phyloP scores from a whole-genome alignment of 2,888 invertebrate species.

The Kuschelorhynchus macadamiae region DNA sequence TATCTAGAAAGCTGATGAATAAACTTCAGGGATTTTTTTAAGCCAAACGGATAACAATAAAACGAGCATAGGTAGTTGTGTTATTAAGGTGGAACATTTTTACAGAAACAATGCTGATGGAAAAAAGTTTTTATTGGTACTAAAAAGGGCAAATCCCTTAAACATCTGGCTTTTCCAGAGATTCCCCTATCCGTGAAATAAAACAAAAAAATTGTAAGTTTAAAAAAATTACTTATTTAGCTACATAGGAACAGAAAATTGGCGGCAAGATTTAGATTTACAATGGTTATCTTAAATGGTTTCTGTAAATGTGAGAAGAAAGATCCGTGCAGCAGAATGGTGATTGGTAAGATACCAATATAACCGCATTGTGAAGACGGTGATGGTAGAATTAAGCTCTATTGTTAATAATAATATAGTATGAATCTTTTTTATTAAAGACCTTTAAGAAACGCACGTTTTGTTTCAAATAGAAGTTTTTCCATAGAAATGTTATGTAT shows the following conservation, averaged over 20 bases:
- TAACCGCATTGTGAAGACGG: not conserved
- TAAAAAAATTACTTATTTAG: not conserved
- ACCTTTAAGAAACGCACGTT: too few species aligned
- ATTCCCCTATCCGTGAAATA: not conserved
- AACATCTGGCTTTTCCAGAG: not conserved
- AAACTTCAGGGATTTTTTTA: conserved; percentile 4
- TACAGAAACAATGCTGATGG: not conserved
- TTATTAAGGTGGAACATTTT: not conserved
- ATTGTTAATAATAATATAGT: too few species aligned
- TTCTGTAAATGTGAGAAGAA: not conserved
- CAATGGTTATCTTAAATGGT: not conserved
- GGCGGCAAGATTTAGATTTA: not conserved
- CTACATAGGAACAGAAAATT: not conserved
- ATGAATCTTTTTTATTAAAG: too few species aligned
- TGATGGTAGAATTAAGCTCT: not conserved
- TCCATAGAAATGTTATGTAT: too few species aligned
- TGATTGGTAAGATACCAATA: not conserved
- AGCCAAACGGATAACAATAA: conserved; percentile 2
- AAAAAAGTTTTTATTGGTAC: not conserved
- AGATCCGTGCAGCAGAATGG: not conserved
- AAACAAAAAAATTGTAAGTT: not conserved
- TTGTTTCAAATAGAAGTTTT: too few species aligned
- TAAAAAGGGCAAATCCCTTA: not conserved
- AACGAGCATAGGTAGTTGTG: not conserved
- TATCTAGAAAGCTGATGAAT: not conserved